Conservation (phyloP, 1,140 invertebrate species). For the Diorhabda elongata region DNA sequence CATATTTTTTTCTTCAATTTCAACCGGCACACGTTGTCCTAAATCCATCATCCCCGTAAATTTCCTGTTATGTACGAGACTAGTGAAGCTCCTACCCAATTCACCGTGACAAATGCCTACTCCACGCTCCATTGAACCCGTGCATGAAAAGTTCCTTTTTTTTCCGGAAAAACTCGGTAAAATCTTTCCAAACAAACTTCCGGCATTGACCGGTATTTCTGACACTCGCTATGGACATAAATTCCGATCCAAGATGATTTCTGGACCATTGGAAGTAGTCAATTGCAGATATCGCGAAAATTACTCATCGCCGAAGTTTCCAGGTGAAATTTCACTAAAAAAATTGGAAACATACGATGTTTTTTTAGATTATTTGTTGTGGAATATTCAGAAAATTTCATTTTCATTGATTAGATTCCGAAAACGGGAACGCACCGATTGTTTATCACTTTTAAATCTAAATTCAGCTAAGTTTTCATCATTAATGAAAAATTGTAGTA, state of each 20-base stretch:
- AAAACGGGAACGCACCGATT: too few species aligned
- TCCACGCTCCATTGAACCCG: slow-evolving; percentile 5
- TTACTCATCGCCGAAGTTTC: slow-evolving; percentile 6
- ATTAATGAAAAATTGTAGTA: too few species aligned
- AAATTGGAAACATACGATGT: too few species aligned
- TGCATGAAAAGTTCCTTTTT: slow-evolving; percentile 8
- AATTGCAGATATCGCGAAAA: slow-evolving; percentile 2
- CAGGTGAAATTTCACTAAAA: neutral
- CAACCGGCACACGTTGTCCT: neutral
- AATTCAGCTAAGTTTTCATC: too few species aligned
- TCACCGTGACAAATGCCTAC: slow-evolving; percentile 10
- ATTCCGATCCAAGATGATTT: slow-evolving; percentile 1
- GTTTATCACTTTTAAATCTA: too few species aligned
- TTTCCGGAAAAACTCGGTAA: slow-evolving; percentile 6
- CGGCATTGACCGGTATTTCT: slow-evolving; percentile 9
- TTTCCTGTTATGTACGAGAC: neutral
- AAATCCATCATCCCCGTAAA: neutral
- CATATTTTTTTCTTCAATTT: neutral
- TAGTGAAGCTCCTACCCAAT: slow-evolving; percentile 8
- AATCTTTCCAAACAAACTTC: slow-evolving; percentile 6
- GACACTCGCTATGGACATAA: slow-evolving; percentile 11
- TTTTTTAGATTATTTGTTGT: too few species aligned
- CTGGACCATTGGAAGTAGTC: slow-evolving; percentile 4
- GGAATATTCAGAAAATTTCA: too few species aligned
- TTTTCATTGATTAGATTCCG: too few species aligned